These are phyloP conservation scores for Channa argus DNA, from an alignment of 2,113 vertebrate species.

Conservation along the genomic window DNA sequence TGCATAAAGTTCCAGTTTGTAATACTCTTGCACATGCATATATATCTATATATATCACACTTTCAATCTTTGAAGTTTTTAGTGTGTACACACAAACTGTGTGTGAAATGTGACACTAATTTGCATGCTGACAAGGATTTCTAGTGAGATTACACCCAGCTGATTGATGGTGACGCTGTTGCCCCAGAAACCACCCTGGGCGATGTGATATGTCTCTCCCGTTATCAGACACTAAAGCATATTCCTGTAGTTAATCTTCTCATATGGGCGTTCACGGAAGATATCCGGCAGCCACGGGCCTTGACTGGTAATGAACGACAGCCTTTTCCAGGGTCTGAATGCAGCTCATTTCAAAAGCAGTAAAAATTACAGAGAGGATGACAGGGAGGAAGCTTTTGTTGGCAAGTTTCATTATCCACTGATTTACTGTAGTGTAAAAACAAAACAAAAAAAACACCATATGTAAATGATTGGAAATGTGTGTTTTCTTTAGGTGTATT, in stretches of 20 bases:
- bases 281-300: constrained; percentile 55
- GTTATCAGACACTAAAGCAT: constrained; percentile 75
- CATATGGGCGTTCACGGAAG: constrained; percentile 63
- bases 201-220: constrained; percentile 66
- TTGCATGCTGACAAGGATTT: constrained; percentile 77
- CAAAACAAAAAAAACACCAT: too few species aligned
- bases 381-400: background rate
- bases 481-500: too few species aligned
- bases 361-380: constrained; percentile 37
- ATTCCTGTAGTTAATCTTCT: constrained; percentile 79
- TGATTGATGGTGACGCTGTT: constrained; percentile 78
- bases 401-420: constrained; percentile 20
- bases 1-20: constrained; percentile 7
- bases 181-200: constrained; percentile 81
- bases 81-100: constrained; percentile 27
- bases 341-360: constrained; percentile 47
- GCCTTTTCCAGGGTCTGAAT: constrained; percentile 50
- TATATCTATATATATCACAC: constrained; percentile 39
- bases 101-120: constrained; percentile 72
- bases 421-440: background rate
- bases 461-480: too few species aligned
- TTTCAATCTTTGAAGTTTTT: constrained; percentile 22
- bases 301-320: constrained; percentile 67
- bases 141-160: constrained; percentile 61
- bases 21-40: constrained; percentile 5